A percentile compares a stretch with the other conserved stretches of the same genome.
Conservation (phyloP, 2,888 invertebrate genomes). For the Andrena chrysosceles region DNA sequence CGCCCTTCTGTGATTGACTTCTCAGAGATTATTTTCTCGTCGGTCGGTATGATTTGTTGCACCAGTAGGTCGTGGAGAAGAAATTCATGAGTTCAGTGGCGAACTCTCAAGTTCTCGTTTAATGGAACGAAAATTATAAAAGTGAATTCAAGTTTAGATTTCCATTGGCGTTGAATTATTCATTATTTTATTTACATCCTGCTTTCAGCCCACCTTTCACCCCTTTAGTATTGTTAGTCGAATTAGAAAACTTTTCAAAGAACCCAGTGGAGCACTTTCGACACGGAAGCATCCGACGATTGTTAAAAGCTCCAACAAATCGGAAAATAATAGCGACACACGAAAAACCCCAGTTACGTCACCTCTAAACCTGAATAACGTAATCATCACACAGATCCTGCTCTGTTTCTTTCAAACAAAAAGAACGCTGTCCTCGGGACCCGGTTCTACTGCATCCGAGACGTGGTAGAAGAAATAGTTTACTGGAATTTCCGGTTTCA, state of each 20-base stretch:
- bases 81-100: neutral
- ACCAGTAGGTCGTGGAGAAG: neutral
- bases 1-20: neutral
- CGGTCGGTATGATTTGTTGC: neutral
- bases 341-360: neutral
- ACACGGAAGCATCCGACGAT: neutral
- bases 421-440: neutral
- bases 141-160: too few species aligned
- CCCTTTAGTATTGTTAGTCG: neutral
- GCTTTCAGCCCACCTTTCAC: neutral
- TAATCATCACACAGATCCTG: neutral
- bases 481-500: conserved; percentile 43
- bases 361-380: neutral
- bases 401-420: neutral
- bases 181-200: too few species aligned
- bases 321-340: neutral
- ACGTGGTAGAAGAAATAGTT: conserved; percentile 9
- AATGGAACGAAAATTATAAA: too few species aligned
- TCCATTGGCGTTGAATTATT: too few species aligned
- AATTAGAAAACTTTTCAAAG: neutral
- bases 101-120: neutral
- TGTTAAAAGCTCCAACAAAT: conserved; percentile 1
- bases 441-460: neutral
- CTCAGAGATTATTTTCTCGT: neutral
- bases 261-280: neutral